Base-by-base conservation (phyloP, 2,888 invertebrate genomes). In the Erpobdella octoculata region DNA sequence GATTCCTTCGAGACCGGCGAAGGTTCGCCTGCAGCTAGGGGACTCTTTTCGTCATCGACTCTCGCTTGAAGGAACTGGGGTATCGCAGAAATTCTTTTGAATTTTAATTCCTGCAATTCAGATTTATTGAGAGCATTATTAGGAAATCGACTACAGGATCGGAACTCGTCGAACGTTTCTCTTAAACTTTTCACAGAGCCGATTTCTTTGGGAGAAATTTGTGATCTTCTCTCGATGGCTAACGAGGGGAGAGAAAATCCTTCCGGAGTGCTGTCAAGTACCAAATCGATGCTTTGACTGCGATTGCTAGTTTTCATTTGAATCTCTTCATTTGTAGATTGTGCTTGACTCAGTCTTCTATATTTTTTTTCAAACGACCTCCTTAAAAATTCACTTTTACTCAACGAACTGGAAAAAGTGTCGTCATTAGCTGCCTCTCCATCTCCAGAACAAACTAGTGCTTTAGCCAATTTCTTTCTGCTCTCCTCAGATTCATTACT, bases 71-170 rank as follows among this genome's bases (percentile, higher is more conserved):
- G n/a, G 25, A 62, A 8, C 8, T 62, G 62, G n/a, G 62, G 62
- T 33, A 62, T 33, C n/a, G 21, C 62, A 12, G 62, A 62, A 35
- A 62, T 62, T 62, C 62, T 62, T 31, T 62, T 62, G 62, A 62
- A 62, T 35, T 62, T 41, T n/a, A n/a, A n/a, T n/a, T n/a, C n/a
- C n/a, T n/a, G n/a, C n/a, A n/a, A n/a, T n/a, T n/a, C n/a, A n/a
- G n/a, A n/a, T n/a, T n/a, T n/a, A n/a, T n/a, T n/a, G n/a, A n/a
- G n/a, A n/a, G n/a, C n/a, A n/a, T n/a, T n/a, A n/a, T n/a, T n/a
- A n/a, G n/a, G n/a, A n/a, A n/a, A n/a, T n/a, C n/a, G n/a, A n/a
- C n/a, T n/a, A n/a, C n/a, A 28, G 28, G 53, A 18, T 53, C 28
- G 21, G 53, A 53, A 53, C 1, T 53, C 53, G 28, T 53, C 53